Conservation (phyloP, 2,113 vertebrate genomes). For the Boleophthalmus pectinirostris region DNA sequence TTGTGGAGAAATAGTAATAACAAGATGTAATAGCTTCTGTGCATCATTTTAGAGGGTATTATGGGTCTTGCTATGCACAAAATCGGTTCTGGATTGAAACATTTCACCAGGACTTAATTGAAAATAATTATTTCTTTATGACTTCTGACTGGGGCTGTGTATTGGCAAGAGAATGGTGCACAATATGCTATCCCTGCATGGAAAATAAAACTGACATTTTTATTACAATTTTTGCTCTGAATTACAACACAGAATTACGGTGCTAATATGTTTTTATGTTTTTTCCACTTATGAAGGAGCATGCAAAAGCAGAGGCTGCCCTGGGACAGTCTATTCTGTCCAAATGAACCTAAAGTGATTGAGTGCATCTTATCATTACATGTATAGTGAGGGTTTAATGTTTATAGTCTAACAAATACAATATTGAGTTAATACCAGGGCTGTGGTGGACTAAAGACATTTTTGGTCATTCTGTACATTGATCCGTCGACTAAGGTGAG, state of each 20-base stretch:
- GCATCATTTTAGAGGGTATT: neutral
- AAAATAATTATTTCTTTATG: neutral
- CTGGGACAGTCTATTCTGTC: neutral
- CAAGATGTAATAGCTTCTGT: neutral
- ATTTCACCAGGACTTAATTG: neutral
- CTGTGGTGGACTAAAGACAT: too few relatives aligned
- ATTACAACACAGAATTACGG: neutral
- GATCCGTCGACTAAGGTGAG: too few relatives aligned
- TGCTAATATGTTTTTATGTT: neutral
- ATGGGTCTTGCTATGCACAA: neutral
- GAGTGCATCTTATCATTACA: too few relatives aligned
- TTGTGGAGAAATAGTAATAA: slow-evolving; percentile 17
- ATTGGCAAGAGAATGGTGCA: neutral
- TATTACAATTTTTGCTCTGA: too few relatives aligned
- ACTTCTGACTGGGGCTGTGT: neutral
- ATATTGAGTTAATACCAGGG: too few relatives aligned
- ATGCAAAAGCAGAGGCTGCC: neutral
- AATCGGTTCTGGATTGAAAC: neutral
- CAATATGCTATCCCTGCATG: neutral
- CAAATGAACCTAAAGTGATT: neutral
- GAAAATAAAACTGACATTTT: too few relatives aligned
- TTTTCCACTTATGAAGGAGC: neutral
- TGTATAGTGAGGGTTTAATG: too few relatives aligned
- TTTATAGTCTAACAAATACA: too few relatives aligned
- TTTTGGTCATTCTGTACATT: too few relatives aligned